Conservation (phyloP, 1,140 invertebrate genomes). For the Glomeris maerens region DNA sequence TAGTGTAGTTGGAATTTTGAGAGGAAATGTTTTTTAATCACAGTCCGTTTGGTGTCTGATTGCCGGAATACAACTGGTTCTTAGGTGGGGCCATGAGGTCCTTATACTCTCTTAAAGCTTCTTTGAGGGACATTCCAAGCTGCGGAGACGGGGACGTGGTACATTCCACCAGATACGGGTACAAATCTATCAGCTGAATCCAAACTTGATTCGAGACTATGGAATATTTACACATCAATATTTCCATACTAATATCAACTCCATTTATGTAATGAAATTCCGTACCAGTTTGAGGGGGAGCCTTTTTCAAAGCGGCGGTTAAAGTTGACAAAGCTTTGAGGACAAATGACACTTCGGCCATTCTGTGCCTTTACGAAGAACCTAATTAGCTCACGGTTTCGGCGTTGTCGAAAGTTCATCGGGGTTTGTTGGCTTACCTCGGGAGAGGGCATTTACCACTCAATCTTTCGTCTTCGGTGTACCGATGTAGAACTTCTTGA, state of each 20-base stretch:
- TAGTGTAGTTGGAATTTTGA: too few relatives aligned
- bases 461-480: constrained; percentile 71
- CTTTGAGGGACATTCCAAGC: constrained; percentile 64
- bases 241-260: background rate
- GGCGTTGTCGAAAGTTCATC: constrained; percentile 1
- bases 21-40: background rate
- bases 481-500: constrained; percentile 76
- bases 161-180: constrained; percentile 79
- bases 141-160: constrained; percentile 59
- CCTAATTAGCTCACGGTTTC: constrained; percentile 4
- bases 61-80: too few relatives aligned
- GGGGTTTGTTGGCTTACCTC: constrained; percentile 55
- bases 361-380: constrained; percentile 54
- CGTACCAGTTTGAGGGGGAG: constrained; percentile 65
- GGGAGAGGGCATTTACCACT: constrained; percentile 80
- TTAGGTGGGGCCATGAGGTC: constrained; percentile 56
- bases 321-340: constrained; percentile 86
- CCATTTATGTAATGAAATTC: constrained; percentile 8
- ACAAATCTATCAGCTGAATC: constrained; percentile 79
- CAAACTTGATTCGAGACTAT: constrained; percentile 34
- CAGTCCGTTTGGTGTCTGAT: background rate
- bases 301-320: constrained; percentile 79
- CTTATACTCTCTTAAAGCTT: constrained; percentile 73
- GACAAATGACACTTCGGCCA: constrained; percentile 94
- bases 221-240: constrained; percentile 7